phyloP scores from a whole-genome alignment of 2,797 vertebrate genomes.

The Premnoplex brunnescens region DNA sequence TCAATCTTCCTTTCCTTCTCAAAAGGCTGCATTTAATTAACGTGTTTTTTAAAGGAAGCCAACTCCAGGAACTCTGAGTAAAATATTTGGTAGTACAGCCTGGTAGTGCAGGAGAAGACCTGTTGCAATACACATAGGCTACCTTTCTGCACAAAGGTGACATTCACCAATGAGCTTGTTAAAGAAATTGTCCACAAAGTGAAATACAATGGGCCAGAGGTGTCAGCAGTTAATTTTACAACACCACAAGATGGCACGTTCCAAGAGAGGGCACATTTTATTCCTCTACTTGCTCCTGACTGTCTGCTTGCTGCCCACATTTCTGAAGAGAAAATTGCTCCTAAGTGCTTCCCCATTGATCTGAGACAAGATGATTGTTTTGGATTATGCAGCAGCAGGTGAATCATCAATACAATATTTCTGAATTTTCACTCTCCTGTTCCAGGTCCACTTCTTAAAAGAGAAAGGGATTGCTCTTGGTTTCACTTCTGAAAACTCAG shows the following conservation, averaged over 20 bases:
- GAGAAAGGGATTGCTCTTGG: not conserved
- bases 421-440: not conserved
- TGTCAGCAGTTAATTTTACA: not conserved
- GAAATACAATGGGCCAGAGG: not conserved
- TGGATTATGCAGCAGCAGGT: not conserved
- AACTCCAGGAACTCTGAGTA: not conserved
- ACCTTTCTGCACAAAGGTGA: not conserved
- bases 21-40: not conserved
- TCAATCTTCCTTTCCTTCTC: not conserved
- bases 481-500: not conserved
- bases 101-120: not conserved
- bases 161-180: not conserved
- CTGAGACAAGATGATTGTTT: not conserved
- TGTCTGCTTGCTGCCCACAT: not conserved
- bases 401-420: constrained; percentile 19
- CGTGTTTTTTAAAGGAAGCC: not conserved
- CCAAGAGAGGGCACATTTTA: not conserved
- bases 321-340: constrained; percentile 52
- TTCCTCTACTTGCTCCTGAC: accelerated
- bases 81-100: not conserved
- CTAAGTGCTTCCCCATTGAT: constrained; percentile 55
- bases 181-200: not conserved
- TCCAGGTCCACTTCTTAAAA: not conserved
- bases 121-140: not conserved
- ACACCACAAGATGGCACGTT: not conserved